Conservation (phyloP, 2,888 invertebrate genomes). For the Drosophila paracracens region DNA sequence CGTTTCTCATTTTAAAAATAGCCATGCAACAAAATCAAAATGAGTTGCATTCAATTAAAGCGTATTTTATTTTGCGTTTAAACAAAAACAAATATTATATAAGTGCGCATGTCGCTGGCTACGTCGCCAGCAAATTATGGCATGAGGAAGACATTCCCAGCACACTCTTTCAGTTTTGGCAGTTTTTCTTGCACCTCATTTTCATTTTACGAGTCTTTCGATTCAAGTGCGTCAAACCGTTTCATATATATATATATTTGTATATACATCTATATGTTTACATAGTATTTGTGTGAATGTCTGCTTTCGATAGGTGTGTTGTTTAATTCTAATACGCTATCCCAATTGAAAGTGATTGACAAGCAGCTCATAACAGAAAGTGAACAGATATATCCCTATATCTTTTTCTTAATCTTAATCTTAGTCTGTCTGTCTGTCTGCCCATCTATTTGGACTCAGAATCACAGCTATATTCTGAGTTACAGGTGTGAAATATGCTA, state of each 20-base stretch:
- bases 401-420: neutral
- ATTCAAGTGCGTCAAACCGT: slow-evolving; percentile 64
- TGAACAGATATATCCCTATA: neutral
- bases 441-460: neutral
- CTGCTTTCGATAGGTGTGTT: slow-evolving; percentile 21
- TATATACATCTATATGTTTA: slow-evolving; percentile 10
- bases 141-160: slow-evolving; percentile 52
- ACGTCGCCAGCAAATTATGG: slow-evolving; percentile 57
- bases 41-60: slow-evolving; percentile 70
- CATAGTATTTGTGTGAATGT: slow-evolving; percentile 21
- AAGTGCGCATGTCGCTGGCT: slow-evolving; percentile 30
- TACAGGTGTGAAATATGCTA: neutral
- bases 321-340: slow-evolving; percentile 7
- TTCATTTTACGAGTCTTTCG: slow-evolving; percentile 50
- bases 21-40: slow-evolving; percentile 38
- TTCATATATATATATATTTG: slow-evolving; percentile 7
- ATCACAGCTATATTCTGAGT: neutral
- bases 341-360: slow-evolving; percentile 5
- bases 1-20: slow-evolving; percentile 59
- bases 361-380: neutral
- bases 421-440: neutral
- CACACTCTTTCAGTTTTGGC: neutral
- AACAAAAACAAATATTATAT: slow-evolving; percentile 49
- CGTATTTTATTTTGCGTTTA: slow-evolving; percentile 71
- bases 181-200: slow-evolving; percentile 63